These are phyloP conservation scores for Melitaea cinxia DNA, from an alignment of 1,140 invertebrate species.

Conservation along the genomic window DNA sequence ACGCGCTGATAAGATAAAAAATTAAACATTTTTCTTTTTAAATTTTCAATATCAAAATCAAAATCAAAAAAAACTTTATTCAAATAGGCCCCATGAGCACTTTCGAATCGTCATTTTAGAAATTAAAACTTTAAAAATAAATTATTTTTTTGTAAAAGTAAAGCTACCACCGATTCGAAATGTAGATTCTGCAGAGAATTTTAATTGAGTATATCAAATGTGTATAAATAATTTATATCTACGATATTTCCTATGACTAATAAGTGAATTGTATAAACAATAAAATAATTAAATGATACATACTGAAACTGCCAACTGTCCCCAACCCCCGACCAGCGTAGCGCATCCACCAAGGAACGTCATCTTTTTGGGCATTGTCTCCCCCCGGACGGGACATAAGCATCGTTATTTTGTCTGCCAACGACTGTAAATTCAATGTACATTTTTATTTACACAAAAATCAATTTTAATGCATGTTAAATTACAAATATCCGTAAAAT, in stretches of 20 bases:
- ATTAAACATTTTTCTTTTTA: slow-evolving; percentile 8
- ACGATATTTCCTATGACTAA: background rate
- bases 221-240: background rate
- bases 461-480: slow-evolving; percentile 20
- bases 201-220: background rate
- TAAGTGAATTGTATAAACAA: background rate
- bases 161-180: too few relatives aligned
- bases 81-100: too few relatives aligned
- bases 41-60: too few relatives aligned
- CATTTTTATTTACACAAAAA: slow-evolving; percentile 44
- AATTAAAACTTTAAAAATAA: too few relatives aligned
- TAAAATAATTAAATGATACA: slow-evolving; percentile 48
- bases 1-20: slow-evolving; percentile 52
- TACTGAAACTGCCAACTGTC: slow-evolving; percentile 89
- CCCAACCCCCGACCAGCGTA: slow-evolving; percentile 92
- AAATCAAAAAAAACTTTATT: too few relatives aligned
- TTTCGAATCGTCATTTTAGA: too few relatives aligned
- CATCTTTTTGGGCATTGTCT: slow-evolving; percentile 88
- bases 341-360: slow-evolving; percentile 94
- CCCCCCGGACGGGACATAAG: slow-evolving; percentile 89
- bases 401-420: slow-evolving; percentile 88
- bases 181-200: too few relatives aligned
- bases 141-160: too few relatives aligned
- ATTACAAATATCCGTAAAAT: slow-evolving; percentile 34
- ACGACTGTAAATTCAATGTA: slow-evolving; percentile 83